Percentiles rank a stretch among this genome's conserved stretches.
phyloP scores from a whole-genome alignment of 2,888 invertebrate genomes.

The Drosophila fungiperda region DNA sequence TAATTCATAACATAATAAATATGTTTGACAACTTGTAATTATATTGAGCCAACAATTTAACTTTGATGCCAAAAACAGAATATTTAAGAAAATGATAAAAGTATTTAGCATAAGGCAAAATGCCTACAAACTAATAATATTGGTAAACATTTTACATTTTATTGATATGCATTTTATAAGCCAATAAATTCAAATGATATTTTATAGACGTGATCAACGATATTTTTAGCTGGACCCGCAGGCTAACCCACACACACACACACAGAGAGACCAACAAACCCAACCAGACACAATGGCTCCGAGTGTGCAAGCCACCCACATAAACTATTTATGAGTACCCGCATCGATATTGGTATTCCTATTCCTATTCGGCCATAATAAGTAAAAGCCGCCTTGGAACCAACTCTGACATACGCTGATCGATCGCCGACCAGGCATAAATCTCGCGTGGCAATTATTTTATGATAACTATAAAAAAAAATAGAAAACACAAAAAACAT shows the following conservation, averaged over 20 bases:
- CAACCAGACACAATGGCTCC: slow-evolving; percentile 71
- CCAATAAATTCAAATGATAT: slow-evolving; percentile 33
- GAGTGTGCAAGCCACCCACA: slow-evolving; percentile 69
- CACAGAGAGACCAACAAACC: slow-evolving; percentile 30
- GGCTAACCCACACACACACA: slow-evolving; percentile 70
- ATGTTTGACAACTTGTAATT: background rate
- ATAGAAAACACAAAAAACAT: slow-evolving; percentile 30
- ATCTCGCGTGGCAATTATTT: slow-evolving; percentile 73
- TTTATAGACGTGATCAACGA: slow-evolving; percentile 22
- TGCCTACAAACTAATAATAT: slow-evolving; percentile 18
- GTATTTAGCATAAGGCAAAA: slow-evolving; percentile 18
- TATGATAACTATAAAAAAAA: slow-evolving; percentile 55
- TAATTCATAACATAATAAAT: background rate
- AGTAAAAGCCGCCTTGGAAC: slow-evolving; percentile 46
- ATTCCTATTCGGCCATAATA: slow-evolving; percentile 14
- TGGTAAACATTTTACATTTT: slow-evolving; percentile 17
- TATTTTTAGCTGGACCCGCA: slow-evolving; percentile 46
- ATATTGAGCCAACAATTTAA: background rate
- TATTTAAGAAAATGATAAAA: slow-evolving; percentile 5
- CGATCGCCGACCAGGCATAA: slow-evolving; percentile 72
- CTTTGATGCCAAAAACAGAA: background rate
- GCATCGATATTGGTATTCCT: slow-evolving; percentile 18
- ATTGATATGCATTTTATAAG: slow-evolving; percentile 14
- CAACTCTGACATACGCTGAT: slow-evolving; percentile 75
- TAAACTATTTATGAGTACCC: slow-evolving; percentile 47